phyloP scores from a whole-genome alignment of 2,888 invertebrate species.

The Eutolmus rufibarbis region DNA sequence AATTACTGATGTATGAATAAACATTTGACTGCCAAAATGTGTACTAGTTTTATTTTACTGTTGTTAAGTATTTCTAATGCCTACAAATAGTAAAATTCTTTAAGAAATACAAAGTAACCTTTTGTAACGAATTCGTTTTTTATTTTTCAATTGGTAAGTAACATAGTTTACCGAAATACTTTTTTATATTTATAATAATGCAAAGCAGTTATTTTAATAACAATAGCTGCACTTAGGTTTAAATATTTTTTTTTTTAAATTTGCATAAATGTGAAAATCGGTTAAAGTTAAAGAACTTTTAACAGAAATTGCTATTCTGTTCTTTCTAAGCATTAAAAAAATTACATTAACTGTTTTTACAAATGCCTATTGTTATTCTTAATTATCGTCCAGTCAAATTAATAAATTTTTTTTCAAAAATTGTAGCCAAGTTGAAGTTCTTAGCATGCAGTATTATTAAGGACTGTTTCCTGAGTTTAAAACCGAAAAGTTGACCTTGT shows the following conservation, averaged over 20 bases:
- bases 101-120: conserved; percentile 6
- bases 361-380: too few species aligned
- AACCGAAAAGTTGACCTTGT: too few species aligned
- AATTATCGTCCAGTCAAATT: too few species aligned
- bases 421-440: too few species aligned
- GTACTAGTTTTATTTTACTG: conserved; percentile 5
- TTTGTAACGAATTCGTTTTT: conserved; percentile 16
- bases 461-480: too few species aligned
- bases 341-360: too few species aligned
- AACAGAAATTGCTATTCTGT: too few species aligned
- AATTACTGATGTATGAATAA: conserved; percentile 51
- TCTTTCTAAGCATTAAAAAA: too few species aligned
- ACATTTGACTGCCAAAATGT: conserved; percentile 26
- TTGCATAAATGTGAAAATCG: background rate
- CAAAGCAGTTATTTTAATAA: background rate
- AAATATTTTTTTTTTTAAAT: background rate
- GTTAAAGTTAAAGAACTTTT: too few species aligned
- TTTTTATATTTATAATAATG: background rate
- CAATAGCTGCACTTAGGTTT: too few species aligned
- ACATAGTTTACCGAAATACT: background rate
- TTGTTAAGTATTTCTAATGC: conserved; percentile 15
- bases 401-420: too few species aligned
- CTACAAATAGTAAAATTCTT: background rate
- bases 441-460: too few species aligned
- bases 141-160: background rate